Conservation (phyloP, 2,888 invertebrate genomes). For the Anthrax anthrax region DNA sequence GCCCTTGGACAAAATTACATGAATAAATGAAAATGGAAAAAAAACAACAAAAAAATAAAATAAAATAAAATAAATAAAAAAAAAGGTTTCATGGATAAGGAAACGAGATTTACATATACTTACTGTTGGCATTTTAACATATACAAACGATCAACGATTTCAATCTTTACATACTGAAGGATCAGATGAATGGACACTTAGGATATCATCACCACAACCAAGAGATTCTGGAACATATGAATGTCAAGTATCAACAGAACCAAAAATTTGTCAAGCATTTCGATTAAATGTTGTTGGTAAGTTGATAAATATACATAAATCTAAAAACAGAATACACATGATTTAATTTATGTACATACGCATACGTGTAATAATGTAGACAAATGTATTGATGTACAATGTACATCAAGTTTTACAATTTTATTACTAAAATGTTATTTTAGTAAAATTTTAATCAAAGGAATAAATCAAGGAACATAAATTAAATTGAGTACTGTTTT, state of each 20-base stretch:
- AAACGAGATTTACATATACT: slow-evolving; percentile 59
- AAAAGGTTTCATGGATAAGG: slow-evolving; percentile 67
- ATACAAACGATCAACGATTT: slow-evolving; percentile 51
- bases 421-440: too few relatives aligned
- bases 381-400: too few relatives aligned
- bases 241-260: slow-evolving; percentile 57
- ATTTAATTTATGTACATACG: too few relatives aligned
- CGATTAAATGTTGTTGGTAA: slow-evolving; percentile 50
- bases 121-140: slow-evolving; percentile 49
- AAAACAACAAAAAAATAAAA: background rate
- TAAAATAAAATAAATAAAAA: background rate
- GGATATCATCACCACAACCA: slow-evolving; percentile 46
- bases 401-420: too few relatives aligned
- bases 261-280: slow-evolving; percentile 52
- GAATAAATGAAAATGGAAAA: too few relatives aligned
- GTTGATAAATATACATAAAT: slow-evolving; percentile 22
- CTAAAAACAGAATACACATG: too few relatives aligned
- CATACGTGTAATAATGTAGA: too few relatives aligned
- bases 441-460: too few relatives aligned
- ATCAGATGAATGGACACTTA: slow-evolving; percentile 50
- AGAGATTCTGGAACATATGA: slow-evolving; percentile 51
- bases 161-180: slow-evolving; percentile 49
- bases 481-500: background rate
- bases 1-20: background rate
- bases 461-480: too few relatives aligned